Conservation (phyloP, 64 coral and sea anemone genomes). For the Stichodactyla helianthus region DNA sequence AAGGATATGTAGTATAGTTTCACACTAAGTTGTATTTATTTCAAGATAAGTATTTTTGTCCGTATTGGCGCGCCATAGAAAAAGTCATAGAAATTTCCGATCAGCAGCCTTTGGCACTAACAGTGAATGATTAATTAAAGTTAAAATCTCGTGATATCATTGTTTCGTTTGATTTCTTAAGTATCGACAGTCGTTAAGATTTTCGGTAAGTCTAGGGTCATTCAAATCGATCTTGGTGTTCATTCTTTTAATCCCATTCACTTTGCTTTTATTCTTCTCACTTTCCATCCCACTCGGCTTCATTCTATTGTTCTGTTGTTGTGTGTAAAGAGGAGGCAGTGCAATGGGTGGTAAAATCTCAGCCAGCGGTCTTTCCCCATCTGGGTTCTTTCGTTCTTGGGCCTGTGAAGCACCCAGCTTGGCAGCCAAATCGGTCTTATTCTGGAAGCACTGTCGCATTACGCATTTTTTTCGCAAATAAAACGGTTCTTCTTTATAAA, state of each 20-base stretch:
- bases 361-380: not conserved
- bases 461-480: slow-evolving; percentile 18
- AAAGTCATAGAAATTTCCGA: too few species aligned
- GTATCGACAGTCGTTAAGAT: slow-evolving; percentile 6
- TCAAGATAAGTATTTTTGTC: too few species aligned
- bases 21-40: too few species aligned
- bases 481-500: slow-evolving; percentile 2
- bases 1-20: too few species aligned
- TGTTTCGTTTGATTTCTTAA: not conserved
- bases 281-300: not conserved
- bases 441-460: not conserved
- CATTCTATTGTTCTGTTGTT: not conserved
- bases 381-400: not conserved
- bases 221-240: not conserved
- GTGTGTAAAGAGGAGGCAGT: slow-evolving; percentile 2
- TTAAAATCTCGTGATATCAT: too few species aligned
- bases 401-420: not conserved
- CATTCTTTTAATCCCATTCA: slow-evolving; percentile 6
- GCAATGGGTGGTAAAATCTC: not conserved
- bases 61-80: too few species aligned
- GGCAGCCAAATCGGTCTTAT: not conserved
- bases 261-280: not conserved
- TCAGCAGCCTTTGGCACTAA: too few species aligned
- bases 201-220: not conserved
- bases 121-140: too few species aligned